phyloP scores from a whole-genome alignment of 2,888 invertebrate species.

The Drosophila phalerata region DNA sequence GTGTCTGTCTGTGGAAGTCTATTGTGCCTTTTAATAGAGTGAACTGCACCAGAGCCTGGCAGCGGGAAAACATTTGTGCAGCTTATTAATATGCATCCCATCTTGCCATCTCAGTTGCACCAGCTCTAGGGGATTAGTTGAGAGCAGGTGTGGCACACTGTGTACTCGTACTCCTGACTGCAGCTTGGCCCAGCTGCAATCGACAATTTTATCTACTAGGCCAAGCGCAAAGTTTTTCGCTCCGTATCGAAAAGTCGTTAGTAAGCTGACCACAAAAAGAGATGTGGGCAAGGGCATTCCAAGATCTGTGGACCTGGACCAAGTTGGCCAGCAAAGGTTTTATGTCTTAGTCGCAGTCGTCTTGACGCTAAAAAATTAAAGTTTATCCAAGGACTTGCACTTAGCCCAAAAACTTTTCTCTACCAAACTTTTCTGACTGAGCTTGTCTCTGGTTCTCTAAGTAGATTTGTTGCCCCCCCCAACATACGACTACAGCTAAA shows the following conservation, averaged over 20 bases:
- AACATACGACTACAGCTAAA: slow-evolving; percentile 57
- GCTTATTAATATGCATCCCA: slow-evolving; percentile 73
- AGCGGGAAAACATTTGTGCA: slow-evolving; percentile 72
- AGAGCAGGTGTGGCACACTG: slow-evolving; percentile 26
- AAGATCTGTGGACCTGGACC: slow-evolving; percentile 15
- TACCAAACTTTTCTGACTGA: slow-evolving; percentile 58
- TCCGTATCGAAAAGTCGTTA: slow-evolving; percentile 76
- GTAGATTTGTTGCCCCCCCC: slow-evolving; percentile 65
- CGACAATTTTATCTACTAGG: slow-evolving; percentile 71
- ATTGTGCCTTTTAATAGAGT: slow-evolving; percentile 75
- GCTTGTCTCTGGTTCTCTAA: slow-evolving; percentile 53
- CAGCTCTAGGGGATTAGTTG: slow-evolving; percentile 48
- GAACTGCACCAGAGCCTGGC: slow-evolving; percentile 50
- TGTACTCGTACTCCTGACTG: slow-evolving; percentile 7
- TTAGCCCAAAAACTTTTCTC: slow-evolving; percentile 64
- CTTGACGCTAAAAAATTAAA: slow-evolving; percentile 51
- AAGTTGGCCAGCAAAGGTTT: slow-evolving; percentile 38
- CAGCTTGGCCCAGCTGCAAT: slow-evolving; percentile 42
- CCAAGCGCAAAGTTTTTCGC: slow-evolving; percentile 62
- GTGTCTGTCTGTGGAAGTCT: slow-evolving; percentile 30
- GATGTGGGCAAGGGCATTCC: slow-evolving; percentile 25
- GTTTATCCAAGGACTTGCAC: slow-evolving; percentile 69
- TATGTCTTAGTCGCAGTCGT: slow-evolving; percentile 48
- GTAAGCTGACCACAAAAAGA: slow-evolving; percentile 75
- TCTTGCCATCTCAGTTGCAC: slow-evolving; percentile 31